Base-by-base conservation (phyloP, 2,113 vertebrate genomes). In the Acinonyx jubatus region DNA sequence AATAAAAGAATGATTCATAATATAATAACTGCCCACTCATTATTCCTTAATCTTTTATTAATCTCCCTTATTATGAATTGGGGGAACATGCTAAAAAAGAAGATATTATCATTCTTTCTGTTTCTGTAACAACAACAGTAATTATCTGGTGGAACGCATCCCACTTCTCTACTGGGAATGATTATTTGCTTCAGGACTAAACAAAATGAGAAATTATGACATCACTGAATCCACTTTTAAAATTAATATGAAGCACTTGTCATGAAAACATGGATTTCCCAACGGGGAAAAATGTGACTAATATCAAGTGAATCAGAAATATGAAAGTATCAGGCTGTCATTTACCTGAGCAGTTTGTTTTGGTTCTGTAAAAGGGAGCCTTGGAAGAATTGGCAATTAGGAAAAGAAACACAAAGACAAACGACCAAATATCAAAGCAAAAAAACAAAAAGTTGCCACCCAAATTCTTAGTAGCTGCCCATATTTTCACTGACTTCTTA, bases 191-290 rank as follows among this genome's bases (percentile, higher is more conserved):
- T 98, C 88, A 95, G 92, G 84, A 92, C 88, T 88, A 80, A 98
- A 95, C 80, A 97, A 98, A 97, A 97, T 97, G 96, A 97, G 76
- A 97, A 98, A 97, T 94, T 97, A 97, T 97, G 95, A 97, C 96
- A 98, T 98, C 95, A 97, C 90, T 91, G 92, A 96, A 96, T 84
- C 61, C 23, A 96, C 57, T 95, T 98, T 88, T 71, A 83, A 97
- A 98, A 96, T 95, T 96, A 97, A 96, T 97, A 82, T 95, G 80
- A 95, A 96, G 84, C 0, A 3, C 81, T 94, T 97, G 80, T 98
- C 92, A 94, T 27, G 0, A 96, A 96, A 97, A 80, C 91, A 81
- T 61, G 84, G 36, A 79, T 96, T 95, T 97, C 83, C 89, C 97
- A 96, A 21, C 0, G 29, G 95, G 89, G 66, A 55, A 82, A 91